Conservation (phyloP, 2,888 invertebrate genomes). For the Polia nebulosa region DNA sequence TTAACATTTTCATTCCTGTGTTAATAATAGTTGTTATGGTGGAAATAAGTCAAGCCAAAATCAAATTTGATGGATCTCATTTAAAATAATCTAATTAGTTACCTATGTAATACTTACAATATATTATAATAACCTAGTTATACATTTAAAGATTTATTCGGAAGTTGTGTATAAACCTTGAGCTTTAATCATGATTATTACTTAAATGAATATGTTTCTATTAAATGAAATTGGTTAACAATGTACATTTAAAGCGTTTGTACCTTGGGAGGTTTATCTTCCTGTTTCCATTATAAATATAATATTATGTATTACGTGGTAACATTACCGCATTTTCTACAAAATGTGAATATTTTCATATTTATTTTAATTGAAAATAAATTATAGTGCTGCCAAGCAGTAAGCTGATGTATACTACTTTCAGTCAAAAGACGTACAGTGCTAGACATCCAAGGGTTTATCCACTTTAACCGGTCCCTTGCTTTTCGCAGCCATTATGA, state of each 20-base stretch:
- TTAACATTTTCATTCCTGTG: neutral
- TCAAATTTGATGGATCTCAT: neutral
- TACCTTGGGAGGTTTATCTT: slow-evolving; percentile 18
- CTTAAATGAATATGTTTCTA: slow-evolving; percentile 14
- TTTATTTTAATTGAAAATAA: too few species aligned
- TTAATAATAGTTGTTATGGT: neutral
- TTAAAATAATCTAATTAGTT: too few species aligned
- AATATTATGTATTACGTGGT: neutral
- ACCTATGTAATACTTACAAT: too few species aligned
- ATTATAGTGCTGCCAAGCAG: too few species aligned
- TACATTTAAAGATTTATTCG: slow-evolving; percentile 10
- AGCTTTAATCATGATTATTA: slow-evolving; percentile 21
- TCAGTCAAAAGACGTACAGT: too few species aligned
- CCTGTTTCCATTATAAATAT: slow-evolving; percentile 22
- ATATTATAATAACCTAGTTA: too few species aligned
- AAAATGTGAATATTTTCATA: neutral
- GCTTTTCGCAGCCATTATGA: too few species aligned
- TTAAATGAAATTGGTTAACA: slow-evolving; percentile 16
- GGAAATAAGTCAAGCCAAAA: neutral
- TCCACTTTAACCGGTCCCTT: too few species aligned
- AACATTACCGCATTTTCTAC: neutral
- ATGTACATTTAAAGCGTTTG: slow-evolving; percentile 19
- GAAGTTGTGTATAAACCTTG: slow-evolving; percentile 37
- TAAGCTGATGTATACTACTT: too few species aligned
- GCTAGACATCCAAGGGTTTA: too few species aligned